phyloP scores from a whole-genome alignment of 2,797 vertebrate species.

The Diceros bicornis region DNA sequence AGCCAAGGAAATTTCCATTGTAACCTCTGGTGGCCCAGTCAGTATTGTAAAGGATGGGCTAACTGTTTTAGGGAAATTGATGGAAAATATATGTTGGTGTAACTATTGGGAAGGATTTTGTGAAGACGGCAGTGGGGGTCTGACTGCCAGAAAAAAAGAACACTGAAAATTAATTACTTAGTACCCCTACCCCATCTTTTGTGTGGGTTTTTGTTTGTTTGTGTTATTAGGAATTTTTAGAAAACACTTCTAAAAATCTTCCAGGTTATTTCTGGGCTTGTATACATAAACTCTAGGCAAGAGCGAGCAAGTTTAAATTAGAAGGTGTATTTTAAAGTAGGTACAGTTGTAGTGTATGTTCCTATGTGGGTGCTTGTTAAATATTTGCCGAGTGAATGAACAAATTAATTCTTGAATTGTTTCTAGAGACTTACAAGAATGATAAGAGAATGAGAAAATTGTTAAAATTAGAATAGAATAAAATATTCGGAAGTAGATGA shows the following conservation, averaged over 20 bases:
- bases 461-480: constrained; percentile 62
- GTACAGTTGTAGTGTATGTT: neutral
- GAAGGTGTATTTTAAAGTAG: constrained; percentile 41
- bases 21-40: neutral
- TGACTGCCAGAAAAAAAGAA: neutral
- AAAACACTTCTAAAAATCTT: constrained; percentile 55
- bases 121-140: neutral
- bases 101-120: constrained; percentile 55
- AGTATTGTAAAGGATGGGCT: neutral
- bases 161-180: constrained; percentile 1
- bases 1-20: neutral
- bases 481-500: constrained; percentile 52
- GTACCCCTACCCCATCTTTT: neutral
- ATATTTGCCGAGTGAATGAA: constrained; percentile 53
- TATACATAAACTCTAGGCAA: neutral
- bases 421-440: constrained; percentile 57
- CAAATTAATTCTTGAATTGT: constrained; percentile 36
- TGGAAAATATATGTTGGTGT: neutral
- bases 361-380: constrained; percentile 46
- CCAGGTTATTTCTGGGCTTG: neutral
- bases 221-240: constrained; percentile 64
- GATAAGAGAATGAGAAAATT: constrained; percentile 54
- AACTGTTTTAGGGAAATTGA: constrained; percentile 15
- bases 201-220: neutral
- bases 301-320: constrained; percentile 43